These are phyloP conservation scores for Caenorhabditis sinica DNA, from an alignment of 2,888 invertebrate genomes.

Conservation along the genomic window DNA sequence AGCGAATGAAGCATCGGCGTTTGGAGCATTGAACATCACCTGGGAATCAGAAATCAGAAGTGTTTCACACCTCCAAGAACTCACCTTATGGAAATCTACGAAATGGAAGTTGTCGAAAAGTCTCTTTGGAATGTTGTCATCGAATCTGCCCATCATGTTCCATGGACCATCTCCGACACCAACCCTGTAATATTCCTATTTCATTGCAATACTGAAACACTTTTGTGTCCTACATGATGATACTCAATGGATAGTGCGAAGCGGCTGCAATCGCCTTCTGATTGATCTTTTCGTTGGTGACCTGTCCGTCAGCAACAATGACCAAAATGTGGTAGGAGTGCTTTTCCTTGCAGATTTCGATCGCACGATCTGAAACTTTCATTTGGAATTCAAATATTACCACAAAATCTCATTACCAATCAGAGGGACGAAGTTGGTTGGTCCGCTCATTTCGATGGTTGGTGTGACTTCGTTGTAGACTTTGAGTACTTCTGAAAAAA, in stretches of 20 bases:
- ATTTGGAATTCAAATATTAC: not conserved
- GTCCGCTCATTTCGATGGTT: constrained; percentile 85
- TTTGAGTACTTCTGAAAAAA: constrained; percentile 84
- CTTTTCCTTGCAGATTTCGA: constrained; percentile 84
- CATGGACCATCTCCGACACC: constrained; percentile 86
- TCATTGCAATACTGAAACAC: not conserved
- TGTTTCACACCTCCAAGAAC: no score
- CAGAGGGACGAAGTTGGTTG: constrained; percentile 86
- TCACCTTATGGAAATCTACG: constrained; percentile 85
- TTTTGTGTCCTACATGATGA: constrained; percentile 83
- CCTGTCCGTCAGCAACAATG: constrained; percentile 86
- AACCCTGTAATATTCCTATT: constrained; percentile 80
- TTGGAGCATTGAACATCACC: constrained; percentile 83
- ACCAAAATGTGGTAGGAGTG: constrained; percentile 85
- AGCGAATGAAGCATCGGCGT: constrained; percentile 85
- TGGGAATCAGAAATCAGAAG: constrained; percentile 27
- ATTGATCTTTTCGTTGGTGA: constrained; percentile 85
- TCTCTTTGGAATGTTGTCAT: constrained; percentile 85
- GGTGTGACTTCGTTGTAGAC: constrained; percentile 85
- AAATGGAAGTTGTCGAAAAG: constrained; percentile 86
- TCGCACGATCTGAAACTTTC: constrained; percentile 80
- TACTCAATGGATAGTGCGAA: constrained; percentile 85
- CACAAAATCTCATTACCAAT: constrained; percentile 81
- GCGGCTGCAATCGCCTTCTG: constrained; percentile 85
- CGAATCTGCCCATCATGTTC: constrained; percentile 86